phyloP scores from a whole-genome alignment of 2,888 invertebrate genomes.

The Chloroclystis v-ata region DNA sequence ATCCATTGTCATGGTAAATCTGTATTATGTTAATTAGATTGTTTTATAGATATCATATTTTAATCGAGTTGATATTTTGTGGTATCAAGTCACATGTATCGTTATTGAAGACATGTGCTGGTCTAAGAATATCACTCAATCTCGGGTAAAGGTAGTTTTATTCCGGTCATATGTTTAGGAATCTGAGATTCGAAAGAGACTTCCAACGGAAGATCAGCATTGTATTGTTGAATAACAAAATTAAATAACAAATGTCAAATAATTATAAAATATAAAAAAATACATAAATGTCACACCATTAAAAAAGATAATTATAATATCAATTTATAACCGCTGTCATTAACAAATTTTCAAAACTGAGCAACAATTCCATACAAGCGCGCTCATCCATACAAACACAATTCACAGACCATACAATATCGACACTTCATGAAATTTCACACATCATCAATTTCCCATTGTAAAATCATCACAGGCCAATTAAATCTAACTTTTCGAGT shows the following conservation, averaged over 20 bases:
- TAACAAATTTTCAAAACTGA: not conserved
- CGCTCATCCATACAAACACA: conserved; percentile 11
- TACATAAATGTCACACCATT: too few species aligned
- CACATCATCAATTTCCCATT: conserved; percentile 15
- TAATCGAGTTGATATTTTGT: not conserved
- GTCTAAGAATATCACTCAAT: too few species aligned
- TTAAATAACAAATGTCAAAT: too few species aligned
- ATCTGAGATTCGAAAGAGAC: too few species aligned
- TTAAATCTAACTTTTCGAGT: conserved; percentile 4
- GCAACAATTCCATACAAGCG: conserved; percentile 16
- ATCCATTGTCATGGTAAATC: conserved; percentile 19
- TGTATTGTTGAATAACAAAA: too few species aligned
- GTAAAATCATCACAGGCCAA: conserved; percentile 4
- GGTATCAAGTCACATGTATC: too few species aligned
- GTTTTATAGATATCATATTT: conserved; percentile 11
- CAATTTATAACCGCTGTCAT: not conserved
- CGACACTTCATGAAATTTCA: conserved; percentile 27
- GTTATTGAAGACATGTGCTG: too few species aligned
- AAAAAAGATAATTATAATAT: too few species aligned
- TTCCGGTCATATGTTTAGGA: too few species aligned
- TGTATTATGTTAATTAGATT: conserved; percentile 20
- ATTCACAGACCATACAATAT: conserved; percentile 14
- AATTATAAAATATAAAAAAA: too few species aligned
- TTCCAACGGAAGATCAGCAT: too few species aligned
- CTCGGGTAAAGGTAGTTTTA: too few species aligned